Percentiles rank a stretch among this genome's conserved stretches.
Conservation (phyloP, 2,888 invertebrate species). For the Machimus rusticus region DNA sequence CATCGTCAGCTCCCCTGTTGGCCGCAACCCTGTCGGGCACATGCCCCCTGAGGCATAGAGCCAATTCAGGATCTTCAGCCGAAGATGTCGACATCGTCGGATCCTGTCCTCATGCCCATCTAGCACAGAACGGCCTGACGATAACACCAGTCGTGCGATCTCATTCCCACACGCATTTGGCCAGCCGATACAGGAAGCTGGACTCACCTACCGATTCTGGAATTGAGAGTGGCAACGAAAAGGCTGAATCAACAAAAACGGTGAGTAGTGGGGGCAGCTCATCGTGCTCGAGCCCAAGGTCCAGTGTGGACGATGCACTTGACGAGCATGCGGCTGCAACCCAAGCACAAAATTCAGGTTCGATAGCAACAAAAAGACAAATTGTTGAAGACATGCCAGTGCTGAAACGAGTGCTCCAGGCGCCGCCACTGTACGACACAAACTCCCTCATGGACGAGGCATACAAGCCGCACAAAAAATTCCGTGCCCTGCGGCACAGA, state of each 20-base stretch:
- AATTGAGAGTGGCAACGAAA: slow-evolving; percentile 91
- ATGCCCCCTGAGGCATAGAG: slow-evolving; percentile 78
- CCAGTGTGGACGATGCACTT: slow-evolving; percentile 80
- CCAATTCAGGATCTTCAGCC: slow-evolving; percentile 81
- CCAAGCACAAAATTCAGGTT: slow-evolving; percentile 43
- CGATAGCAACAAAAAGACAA: slow-evolving; percentile 62
- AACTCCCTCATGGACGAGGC: slow-evolving; percentile 93
- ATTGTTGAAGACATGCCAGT: slow-evolving; percentile 92
- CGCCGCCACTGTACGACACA: slow-evolving; percentile 90
- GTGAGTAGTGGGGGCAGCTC: slow-evolving; percentile 76
- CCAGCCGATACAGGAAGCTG: slow-evolving; percentile 79
- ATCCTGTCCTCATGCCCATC: slow-evolving; percentile 66
- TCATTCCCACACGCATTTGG: slow-evolving; percentile 58
- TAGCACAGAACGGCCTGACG: slow-evolving; percentile 76
- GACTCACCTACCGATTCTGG: slow-evolving; percentile 94
- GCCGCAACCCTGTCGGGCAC: slow-evolving; percentile 75
- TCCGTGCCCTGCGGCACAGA: slow-evolving; percentile 82
- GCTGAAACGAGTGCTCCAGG: slow-evolving; percentile 88
- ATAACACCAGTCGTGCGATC: slow-evolving; percentile 71
- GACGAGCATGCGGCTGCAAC: slow-evolving; percentile 62
- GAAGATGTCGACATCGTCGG: slow-evolving; percentile 71
- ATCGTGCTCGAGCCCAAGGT: slow-evolving; percentile 86
- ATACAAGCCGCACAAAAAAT: slow-evolving; percentile 95
- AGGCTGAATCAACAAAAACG: slow-evolving; percentile 77
- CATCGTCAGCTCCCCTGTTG: slow-evolving; percentile 76